Evolutionary conservation across 2,113 vertebrate species (phyloP).

Genomic region (Scomber colias): DNA sequence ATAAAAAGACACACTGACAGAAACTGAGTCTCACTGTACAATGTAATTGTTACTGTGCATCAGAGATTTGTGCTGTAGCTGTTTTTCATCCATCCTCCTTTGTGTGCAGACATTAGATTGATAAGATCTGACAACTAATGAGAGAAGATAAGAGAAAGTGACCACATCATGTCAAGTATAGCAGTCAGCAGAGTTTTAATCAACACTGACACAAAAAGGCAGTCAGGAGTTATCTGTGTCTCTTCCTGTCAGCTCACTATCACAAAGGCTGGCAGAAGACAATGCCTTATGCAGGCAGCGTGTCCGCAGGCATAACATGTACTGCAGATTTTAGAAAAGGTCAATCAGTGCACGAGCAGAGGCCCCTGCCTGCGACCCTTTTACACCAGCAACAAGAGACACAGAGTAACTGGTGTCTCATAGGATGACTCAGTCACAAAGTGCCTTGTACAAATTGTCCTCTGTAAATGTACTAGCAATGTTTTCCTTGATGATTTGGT

Average conservation of each 20-base stretch:
- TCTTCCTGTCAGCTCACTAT: constrained; percentile 10
- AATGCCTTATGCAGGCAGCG: constrained; percentile 44
- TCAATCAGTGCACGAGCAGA: constrained; percentile 8
- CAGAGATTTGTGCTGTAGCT: neutral
- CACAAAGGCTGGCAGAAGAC: constrained; percentile 46
- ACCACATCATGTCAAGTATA: constrained; percentile 25
- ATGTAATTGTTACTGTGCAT: neutral
- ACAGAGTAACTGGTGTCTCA: neutral
- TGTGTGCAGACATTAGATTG: constrained; percentile 17
- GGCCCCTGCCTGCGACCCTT: constrained; percentile 17
- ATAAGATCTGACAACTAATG: constrained; percentile 31
- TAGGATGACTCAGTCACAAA: neutral
- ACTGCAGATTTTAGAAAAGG: constrained; percentile 60
- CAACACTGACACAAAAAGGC: constrained; percentile 20
- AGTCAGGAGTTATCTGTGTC: constrained; percentile 23
- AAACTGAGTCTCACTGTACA: neutral
- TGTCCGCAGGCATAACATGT: constrained; percentile 53
- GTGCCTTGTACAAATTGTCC: neutral
- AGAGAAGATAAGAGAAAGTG: constrained; percentile 11
- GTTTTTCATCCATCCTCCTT: neutral
- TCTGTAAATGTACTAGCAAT: neutral
- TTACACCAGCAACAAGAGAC: constrained; percentile 33
- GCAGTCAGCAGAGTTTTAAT: constrained; percentile 44
- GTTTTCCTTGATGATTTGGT: neutral
- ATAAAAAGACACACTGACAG: neutral